phyloP scores from a whole-genome alignment of 2,797 vertebrate genomes.

The Ctenosaura bakeri region DNA sequence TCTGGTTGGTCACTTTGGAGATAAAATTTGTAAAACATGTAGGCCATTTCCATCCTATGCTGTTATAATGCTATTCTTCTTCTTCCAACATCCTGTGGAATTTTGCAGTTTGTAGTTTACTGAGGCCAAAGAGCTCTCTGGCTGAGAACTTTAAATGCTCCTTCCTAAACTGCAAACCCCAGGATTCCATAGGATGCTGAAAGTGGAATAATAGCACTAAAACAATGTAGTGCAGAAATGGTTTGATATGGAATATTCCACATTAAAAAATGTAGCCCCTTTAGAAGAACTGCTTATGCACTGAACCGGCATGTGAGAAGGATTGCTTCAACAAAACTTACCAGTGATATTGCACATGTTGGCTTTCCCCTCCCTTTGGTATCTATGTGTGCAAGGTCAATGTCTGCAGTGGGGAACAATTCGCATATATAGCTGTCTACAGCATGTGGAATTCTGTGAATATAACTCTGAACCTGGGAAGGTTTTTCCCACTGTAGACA shows the following conservation, averaged over 20 bases:
- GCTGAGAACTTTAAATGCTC: too few relatives aligned
- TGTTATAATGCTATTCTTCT: too few relatives aligned
- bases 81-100: too few relatives aligned
- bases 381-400: background rate
- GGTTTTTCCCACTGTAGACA: background rate
- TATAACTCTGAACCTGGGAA: background rate
- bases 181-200: too few relatives aligned
- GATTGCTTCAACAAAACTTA: background rate
- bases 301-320: background rate
- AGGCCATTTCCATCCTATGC: too few relatives aligned
- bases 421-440: background rate
- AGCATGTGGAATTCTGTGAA: background rate
- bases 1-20: too few relatives aligned
- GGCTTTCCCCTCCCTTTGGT: background rate
- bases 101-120: too few relatives aligned
- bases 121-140: too few relatives aligned
- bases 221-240: too few relatives aligned
- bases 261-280: background rate
- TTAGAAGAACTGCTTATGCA: background rate
- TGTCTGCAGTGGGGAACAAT: background rate
- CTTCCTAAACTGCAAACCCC: too few relatives aligned
- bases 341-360: background rate
- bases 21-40: too few relatives aligned
- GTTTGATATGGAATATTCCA: background rate
- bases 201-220: too few relatives aligned